phyloP scores from a whole-genome alignment of 2,113 vertebrate genomes.

The Hystrix cristata region DNA sequence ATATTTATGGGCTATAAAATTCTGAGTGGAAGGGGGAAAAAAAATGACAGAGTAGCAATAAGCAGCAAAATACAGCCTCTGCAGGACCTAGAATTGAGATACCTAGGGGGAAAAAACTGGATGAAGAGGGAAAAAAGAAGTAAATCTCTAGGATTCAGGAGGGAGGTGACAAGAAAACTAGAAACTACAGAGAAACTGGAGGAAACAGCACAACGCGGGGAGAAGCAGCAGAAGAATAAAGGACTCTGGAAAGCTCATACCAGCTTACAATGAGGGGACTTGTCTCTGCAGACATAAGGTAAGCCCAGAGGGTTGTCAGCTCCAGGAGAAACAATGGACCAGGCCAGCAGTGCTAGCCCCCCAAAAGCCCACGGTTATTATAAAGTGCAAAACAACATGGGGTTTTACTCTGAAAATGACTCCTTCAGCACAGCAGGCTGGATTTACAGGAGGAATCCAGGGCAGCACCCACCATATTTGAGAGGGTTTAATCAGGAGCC shows the following conservation, averaged over 20 bases:
- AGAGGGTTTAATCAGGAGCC: neutral
- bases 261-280: neutral
- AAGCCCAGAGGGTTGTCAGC: neutral
- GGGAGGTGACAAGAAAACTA: neutral
- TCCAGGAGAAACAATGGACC: neutral
- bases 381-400: neutral
- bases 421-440: neutral
- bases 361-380: neutral
- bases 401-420: neutral
- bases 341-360: neutral
- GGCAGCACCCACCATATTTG: neutral
- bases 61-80: neutral
- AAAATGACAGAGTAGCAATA: neutral
- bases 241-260: neutral
- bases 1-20: slow-evolving; percentile 43
- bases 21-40: neutral
- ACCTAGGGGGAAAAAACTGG: neutral
- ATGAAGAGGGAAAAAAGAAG: neutral
- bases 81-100: neutral
- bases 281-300: neutral
- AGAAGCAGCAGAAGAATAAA: neutral
- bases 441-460: neutral
- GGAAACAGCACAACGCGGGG: neutral
- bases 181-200: neutral
- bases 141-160: neutral